These are phyloP conservation scores for Allenopithecus nigroviridis DNA, from an alignment of 2,797 vertebrate species.

Conservation along the genomic window DNA sequence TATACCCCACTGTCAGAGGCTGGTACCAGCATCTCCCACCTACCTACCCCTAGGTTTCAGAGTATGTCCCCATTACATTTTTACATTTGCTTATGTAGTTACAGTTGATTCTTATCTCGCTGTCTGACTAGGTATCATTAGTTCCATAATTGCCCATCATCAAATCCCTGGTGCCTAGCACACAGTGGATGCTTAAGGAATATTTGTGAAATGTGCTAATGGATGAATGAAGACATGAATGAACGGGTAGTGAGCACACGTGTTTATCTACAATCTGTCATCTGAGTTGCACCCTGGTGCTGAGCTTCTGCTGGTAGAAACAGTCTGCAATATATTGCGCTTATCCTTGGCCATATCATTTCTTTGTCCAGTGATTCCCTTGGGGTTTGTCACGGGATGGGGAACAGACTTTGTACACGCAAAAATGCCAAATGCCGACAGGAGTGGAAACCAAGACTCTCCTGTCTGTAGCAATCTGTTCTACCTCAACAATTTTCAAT, in stretches of 20 bases:
- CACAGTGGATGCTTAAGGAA: neutral
- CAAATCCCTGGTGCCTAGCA: neutral
- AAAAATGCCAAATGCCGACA: neutral
- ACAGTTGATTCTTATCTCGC: neutral
- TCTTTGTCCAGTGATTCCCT: neutral
- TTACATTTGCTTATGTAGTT: too few species aligned
- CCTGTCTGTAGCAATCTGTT: rapidly evolving
- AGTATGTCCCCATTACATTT: rapidly evolving
- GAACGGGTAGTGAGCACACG: too few species aligned
- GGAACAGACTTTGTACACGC: neutral
- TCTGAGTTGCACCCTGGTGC: rapidly evolving
- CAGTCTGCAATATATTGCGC: rapidly evolving
- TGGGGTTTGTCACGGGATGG: too few species aligned
- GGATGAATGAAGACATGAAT: too few species aligned
- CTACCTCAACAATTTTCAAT: neutral
- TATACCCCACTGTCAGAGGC: rapidly evolving
- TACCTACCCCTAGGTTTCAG: neutral
- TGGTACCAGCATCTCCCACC: rapidly evolving
- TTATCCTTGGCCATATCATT: neutral
- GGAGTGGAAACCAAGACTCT: neutral
- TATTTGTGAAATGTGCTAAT: rapidly evolving
- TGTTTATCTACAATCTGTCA: neutral
- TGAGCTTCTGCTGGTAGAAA: neutral
- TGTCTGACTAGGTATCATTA: neutral
- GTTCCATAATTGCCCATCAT: neutral